Evolutionary conservation across 2,888 invertebrate species (phyloP).

Genomic region (Myopa testacea): DNA sequence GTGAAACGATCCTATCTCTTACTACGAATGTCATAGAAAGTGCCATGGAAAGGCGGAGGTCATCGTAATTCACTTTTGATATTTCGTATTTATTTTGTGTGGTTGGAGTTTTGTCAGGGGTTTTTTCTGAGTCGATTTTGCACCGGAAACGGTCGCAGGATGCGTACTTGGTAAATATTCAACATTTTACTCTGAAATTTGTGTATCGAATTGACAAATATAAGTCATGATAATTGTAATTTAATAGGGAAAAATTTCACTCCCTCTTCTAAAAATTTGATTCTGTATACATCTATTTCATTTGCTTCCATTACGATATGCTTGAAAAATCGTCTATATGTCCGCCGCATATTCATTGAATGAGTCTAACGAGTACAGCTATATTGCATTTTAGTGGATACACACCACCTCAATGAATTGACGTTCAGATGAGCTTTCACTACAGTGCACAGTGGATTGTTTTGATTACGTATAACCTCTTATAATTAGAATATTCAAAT

Average conservation of each 20-base stretch:
- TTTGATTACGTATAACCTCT: not conserved
- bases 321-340: not conserved
- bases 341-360: slow-evolving; percentile 4
- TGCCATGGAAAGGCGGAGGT: slow-evolving; percentile 31
- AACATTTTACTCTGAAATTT: not conserved
- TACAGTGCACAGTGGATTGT: slow-evolving; percentile 8
- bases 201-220: slow-evolving; percentile 1
- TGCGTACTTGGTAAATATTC: slow-evolving; percentile 22
- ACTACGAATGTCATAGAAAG: slow-evolving; percentile 20
- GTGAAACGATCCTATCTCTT: not conserved
- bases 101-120: not conserved
- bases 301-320: not conserved
- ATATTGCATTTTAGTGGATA: slow-evolving; percentile 29
- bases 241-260: slow-evolving; percentile 22
- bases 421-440: not conserved
- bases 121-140: slow-evolving; percentile 14
- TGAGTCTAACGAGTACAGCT: slow-evolving; percentile 13
- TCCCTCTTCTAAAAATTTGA: not conserved
- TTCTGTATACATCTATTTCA: not conserved
- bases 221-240: slow-evolving; percentile 12
- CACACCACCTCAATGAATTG: slow-evolving; percentile 33
- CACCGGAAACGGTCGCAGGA: slow-evolving; percentile 29
- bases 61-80: slow-evolving; percentile 24
- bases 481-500: no score
- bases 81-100: slow-evolving; percentile 6